phyloP scores from a whole-genome alignment of 1,140 invertebrate species.

The Anoplolepis gracilipes region DNA sequence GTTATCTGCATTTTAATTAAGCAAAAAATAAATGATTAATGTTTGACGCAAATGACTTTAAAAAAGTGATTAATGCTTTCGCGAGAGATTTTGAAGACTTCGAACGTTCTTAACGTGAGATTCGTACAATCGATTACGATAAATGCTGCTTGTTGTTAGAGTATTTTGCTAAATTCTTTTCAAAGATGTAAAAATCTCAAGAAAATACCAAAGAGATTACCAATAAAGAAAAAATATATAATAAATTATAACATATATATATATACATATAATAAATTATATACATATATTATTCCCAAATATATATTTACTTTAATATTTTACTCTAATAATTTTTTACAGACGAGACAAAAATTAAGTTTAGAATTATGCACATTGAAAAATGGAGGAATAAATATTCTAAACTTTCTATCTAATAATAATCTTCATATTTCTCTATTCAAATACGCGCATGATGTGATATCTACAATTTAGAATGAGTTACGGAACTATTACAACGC shows the following conservation, averaged over 20 bases:
- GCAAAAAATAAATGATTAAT: constrained; percentile 35
- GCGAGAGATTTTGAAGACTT: not conserved
- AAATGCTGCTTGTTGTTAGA: not conserved
- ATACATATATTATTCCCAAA: not conserved
- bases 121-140: not conserved
- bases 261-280: no score
- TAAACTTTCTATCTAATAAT: constrained; percentile 24
- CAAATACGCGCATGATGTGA: not conserved
- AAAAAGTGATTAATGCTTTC: not conserved
- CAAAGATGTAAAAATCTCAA: not conserved
- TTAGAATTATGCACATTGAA: not conserved
- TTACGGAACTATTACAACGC: constrained; percentile 17
- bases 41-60: not conserved
- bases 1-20: constrained; percentile 48
- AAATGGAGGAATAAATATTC: constrained; percentile 9
- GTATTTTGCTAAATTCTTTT: constrained; percentile 2
- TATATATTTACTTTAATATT: not conserved
- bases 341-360: not conserved
- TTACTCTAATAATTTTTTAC: not conserved
- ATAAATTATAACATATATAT: no score
- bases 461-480: not conserved
- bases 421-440: not conserved
- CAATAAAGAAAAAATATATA: no score
- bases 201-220: not conserved
- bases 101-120: not conserved